Base-by-base conservation (phyloP, 2,888 invertebrate species). In the Elegia similella region DNA sequence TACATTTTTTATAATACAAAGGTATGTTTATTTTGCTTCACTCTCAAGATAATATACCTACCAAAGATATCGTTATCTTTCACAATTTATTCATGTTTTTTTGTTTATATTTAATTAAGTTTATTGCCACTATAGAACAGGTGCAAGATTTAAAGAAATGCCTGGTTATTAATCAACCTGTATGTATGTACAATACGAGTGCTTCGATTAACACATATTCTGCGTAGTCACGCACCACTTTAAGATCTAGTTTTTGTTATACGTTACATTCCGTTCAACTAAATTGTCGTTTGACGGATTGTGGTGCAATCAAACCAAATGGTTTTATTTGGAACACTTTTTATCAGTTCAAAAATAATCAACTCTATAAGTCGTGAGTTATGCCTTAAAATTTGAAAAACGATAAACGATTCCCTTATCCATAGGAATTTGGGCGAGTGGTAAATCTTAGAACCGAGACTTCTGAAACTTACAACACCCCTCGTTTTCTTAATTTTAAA, bases 141-240 rank as follows among this genome's bases (percentile, higher is more conserved):
- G 10, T 2, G 2, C 8, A 32, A 7, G 32, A 10, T 34, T 34
- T 34, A 10, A 34, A 34, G 8, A 34, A 34, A 12, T n/a, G 10
- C n/a, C 12, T 1, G 12, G 0, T n/a, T 38, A n/a, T 5, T 12
- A 38, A 38, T 38, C 38, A 38, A 10, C 38, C 38, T 38, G 38
- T n/a, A 38, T 12, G 12, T 1, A 0, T n/a, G 8, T 38, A 38
- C 38, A 38, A 38, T 38, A 38, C n/a, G 38, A 38, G 38, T 38
- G n/a, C 23, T 2, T 23, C 38, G 38, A 38, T 38, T 38, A 38
- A 38, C 38, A 38, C 38, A 38, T 38, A 38, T 38, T 38, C 38
- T n/a, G 38, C 38, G 38, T 13, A 47, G 29, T 29, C 48, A 48
- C 48, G 48, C 48, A 48, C 30, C 32, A 48, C 48, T 48, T 48